Base-by-base conservation (phyloP, 2,797 vertebrate species). In the Coregonus sp. region DNA sequence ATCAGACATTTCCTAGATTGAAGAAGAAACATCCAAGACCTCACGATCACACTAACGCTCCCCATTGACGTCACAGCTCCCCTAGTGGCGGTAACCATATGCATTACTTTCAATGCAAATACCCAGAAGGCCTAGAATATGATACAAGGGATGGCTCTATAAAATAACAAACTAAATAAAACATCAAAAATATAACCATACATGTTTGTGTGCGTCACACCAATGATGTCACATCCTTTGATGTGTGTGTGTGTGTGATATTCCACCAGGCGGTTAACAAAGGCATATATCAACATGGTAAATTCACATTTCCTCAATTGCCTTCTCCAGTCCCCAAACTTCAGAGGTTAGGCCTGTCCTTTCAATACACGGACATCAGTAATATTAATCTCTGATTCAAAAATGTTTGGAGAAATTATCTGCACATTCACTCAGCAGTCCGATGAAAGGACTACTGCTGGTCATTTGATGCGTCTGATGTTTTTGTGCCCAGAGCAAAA, bases 401-500 rank as follows among this genome's bases (percentile, higher is more conserved):
- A 77, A 66, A 76, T 66, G 40, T 79, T 80, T 74, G 33, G 35
- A 31, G 2, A 25, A 81, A 79, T 75, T 0, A 72, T 73, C 66
- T 20, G 69, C 29, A 56, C 37, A 15, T 76, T 82, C 66, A 5
- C 59, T 66, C 29, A 67, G 69, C 12, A 11, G 74, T 20, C 7
- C 31, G 75, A 85, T 84, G 76, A 85, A 83, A 79, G 31, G 15
- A 65, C 67, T 25, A 76, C 71, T 78, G 74, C 56, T 31, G 73
- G 79, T 81, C 84, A 76, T 80, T 82, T 75, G 74, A 63, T 74
- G 67, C 5, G 15, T 81, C 35, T 80, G 81, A 81, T 82, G 81
- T 82, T 80, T 75, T 67, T 29, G 51, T 75, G 79, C 78, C 74
- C 59, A 73, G 12, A 77, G 83, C 80, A 59, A 76, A 80, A 63